Conservation (phyloP, 2,797 vertebrate genomes). For the Todus mexicanus region DNA sequence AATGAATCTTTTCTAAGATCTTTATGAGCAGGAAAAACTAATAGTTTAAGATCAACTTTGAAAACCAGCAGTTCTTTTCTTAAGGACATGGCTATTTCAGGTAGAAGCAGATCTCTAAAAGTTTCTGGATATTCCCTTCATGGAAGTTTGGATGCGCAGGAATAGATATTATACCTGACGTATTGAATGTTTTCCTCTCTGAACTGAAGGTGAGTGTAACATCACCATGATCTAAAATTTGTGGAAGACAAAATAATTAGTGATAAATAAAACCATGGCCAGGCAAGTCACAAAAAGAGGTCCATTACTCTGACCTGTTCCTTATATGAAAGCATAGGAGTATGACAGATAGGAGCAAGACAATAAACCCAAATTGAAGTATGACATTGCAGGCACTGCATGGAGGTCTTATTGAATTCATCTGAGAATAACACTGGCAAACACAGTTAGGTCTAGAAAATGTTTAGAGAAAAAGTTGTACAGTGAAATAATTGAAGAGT, state of each 20-base stretch:
- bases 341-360: not conserved
- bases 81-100: not conserved
- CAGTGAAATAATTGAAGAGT: not conserved
- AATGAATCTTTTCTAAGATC: not conserved
- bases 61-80: not conserved
- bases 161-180: not conserved
- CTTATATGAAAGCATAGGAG: accelerated
- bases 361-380: not conserved
- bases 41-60: not conserved
- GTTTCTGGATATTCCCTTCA: not conserved
- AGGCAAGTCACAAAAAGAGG: not conserved
- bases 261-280: not conserved
- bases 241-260: not conserved
- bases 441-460: not conserved
- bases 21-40: not conserved
- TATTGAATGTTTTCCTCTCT: not conserved
- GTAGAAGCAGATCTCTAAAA: not conserved
- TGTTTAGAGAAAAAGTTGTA: not conserved
- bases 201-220: not conserved
- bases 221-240: not conserved
- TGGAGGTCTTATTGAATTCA: not conserved
- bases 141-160: not conserved
- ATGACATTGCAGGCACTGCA: not conserved
- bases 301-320: not conserved
- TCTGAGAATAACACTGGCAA: not conserved